Evolutionary conservation across 1,140 invertebrate species (phyloP), one percentile per base, ranked within the genome.

Genomic region (Pseudobourletiella spinata): DNA sequence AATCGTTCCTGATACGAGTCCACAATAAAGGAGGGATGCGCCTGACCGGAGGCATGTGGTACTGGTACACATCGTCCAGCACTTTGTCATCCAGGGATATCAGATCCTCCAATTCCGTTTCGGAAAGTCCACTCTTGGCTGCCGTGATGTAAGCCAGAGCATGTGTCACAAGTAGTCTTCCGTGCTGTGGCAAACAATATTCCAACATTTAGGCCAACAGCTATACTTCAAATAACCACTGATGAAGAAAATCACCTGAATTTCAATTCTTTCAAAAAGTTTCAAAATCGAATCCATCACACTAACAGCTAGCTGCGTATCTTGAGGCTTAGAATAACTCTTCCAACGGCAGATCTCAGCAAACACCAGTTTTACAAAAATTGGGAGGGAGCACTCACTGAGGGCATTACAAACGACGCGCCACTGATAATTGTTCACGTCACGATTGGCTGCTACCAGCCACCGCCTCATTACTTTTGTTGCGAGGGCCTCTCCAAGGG

Each of bases 271-370:
- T 71, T 95, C 91, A 73, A 95, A 95, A 1, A 97, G 78, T 84
- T 96, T 90, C 85, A 95, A 95, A 70, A 98, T 98, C 16, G 89
- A 93, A 73, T 98, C 94, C 86, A 95, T 96, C 0, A 98, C 94
- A 4, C 90, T 95, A 26, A 87, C 89, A 0, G 93, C 91, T 35
- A 98, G 77, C 70, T 89, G 85, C 0, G 92, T 96, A 68, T 94
- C 91, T 64, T 90, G 86, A 0, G 90, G 87, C 74, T 90, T 90
- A 0, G 92, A 95, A 73, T 98, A 98, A 61, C 93, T 97, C 51
- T 93, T 84, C 95, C 95, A 98, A 58, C 92, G 79, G 73, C 91
- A 95, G 14, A 97, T 91, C 78, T 98, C 93, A 11, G 92, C 92
- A 77, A 94, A 95, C 0, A 98, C 92, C 20, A 99, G 77, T 77